These are phyloP conservation scores for Willowsia nigromaculata DNA, from an alignment of 2,888 invertebrate species.

Conservation along the genomic window DNA sequence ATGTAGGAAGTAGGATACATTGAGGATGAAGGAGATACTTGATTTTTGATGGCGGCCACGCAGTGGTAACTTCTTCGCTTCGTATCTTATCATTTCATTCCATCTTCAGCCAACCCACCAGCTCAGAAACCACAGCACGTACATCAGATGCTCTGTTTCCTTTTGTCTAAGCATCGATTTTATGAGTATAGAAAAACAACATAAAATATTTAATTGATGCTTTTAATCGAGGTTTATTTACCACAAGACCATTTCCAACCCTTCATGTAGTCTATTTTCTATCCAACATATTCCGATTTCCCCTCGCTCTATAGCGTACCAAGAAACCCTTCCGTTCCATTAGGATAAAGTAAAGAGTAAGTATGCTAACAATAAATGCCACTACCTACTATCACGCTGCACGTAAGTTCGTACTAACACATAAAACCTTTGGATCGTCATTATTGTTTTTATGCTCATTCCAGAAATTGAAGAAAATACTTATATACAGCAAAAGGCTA, in stretches of 20 bases:
- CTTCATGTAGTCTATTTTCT: slow-evolving; percentile 36
- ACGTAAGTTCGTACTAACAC: not conserved
- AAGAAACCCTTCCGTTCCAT: no score
- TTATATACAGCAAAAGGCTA: no score
- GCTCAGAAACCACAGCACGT: slow-evolving; percentile 58
- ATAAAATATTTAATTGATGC: slow-evolving; percentile 68
- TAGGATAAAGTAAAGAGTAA: not conserved
- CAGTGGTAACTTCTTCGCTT: slow-evolving; percentile 34
- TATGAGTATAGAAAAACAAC: slow-evolving; percentile 65
- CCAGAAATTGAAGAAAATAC: slow-evolving; percentile 16
- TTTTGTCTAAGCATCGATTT: slow-evolving; percentile 44
- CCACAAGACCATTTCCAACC: slow-evolving; percentile 50
- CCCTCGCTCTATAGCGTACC: not conserved
- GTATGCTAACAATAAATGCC: not conserved
- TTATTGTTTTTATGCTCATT: slow-evolving; percentile 51
- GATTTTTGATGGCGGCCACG: slow-evolving; percentile 1
- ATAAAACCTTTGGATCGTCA: slow-evolving; percentile 45
- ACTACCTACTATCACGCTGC: not conserved
- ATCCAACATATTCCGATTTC: not conserved
- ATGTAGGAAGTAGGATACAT: no score
- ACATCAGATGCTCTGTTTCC: no score
- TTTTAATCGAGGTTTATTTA: slow-evolving; percentile 65
- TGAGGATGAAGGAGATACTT: not conserved
- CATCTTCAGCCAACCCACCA: slow-evolving; percentile 14
- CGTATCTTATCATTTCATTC: not conserved